Evolutionary conservation across 2,888 invertebrate genomes (phyloP).

Genomic region (Acanthosoma haemorrhoidale): DNA sequence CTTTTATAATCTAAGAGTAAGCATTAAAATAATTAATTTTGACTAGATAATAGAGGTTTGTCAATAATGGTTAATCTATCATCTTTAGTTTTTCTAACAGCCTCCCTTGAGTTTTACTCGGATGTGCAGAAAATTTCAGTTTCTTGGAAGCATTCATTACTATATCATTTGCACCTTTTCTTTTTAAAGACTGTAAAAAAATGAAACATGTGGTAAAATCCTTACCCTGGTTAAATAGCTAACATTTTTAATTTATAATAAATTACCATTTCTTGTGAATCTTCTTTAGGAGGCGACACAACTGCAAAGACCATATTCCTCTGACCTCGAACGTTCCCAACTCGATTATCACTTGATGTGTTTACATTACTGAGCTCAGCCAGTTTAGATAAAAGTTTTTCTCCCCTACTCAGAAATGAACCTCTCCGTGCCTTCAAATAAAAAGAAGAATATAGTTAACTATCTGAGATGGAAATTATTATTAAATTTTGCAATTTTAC

Average conservation of each 20-base stretch:
- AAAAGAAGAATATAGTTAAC: constrained; percentile 33
- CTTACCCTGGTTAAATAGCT: too few species aligned
- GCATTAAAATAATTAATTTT: too few species aligned
- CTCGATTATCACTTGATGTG: constrained; percentile 52
- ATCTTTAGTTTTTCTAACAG: background rate
- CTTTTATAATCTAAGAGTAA: too few species aligned
- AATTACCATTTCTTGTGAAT: constrained; percentile 21
- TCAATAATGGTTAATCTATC: background rate
- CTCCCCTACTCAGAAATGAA: constrained; percentile 70
- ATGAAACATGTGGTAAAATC: background rate
- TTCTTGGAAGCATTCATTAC: background rate
- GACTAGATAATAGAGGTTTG: background rate
- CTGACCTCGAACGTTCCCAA: constrained; percentile 45
- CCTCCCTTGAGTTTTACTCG: background rate
- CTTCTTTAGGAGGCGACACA: constrained; percentile 49
- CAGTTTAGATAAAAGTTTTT: constrained; percentile 64
- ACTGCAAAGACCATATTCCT: constrained; percentile 73
- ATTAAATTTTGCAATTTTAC: background rate
- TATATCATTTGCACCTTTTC: background rate
- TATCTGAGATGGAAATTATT: background rate
- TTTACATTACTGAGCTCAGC: constrained; percentile 54
- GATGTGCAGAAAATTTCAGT: constrained; percentile 6
- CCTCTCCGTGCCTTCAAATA: constrained; percentile 54
- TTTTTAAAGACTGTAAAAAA: background rate
- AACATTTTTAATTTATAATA: background rate